Base-by-base conservation (phyloP, 2,888 invertebrate genomes). In the Lithophane socia region DNA sequence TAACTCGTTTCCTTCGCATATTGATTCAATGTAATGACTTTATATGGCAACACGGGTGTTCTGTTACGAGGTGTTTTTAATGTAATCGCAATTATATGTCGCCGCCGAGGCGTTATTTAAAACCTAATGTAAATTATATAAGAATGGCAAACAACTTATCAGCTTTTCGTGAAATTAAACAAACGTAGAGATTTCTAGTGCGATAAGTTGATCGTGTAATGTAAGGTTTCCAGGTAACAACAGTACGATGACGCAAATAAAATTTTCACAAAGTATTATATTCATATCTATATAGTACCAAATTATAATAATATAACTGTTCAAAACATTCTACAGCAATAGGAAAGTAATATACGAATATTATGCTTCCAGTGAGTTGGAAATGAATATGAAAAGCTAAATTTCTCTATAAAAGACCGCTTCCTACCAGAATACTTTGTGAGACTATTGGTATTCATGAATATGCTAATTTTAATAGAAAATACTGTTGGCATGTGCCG, bases 91-190 rank as follows among this genome's bases (percentile, higher is more conserved):
- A 85, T 84, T 79, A 80, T 77, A 77, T 85, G 89, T 88, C 90
- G 89, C 88, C 89, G 84, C 65, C 52, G 70, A 77, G 88, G 81
- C 87, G 87, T 85, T 84, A 87, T 83, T 86, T 87, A 86, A 89
- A 90, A 84, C 88, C 89, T 74, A 86, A 82, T 88, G 88, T 88
- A 92, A 91, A 91, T 88, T 84, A 88, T 76, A 88, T 77, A 86
- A 87, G 86, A 90, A 90, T 87, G 79, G 87, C 87, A 89, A 89
- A 86, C 71, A 61, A 80, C 89, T 91, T 91, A 92, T 92, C 91
- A 91, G 88, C 70, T 83, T 88, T 89, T 90, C 82, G 89, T 87
- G 78, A 84, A 85, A 86, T 82, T 84, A 91, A 91, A 90, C 88
- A 90, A 87, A 88, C 77, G 84, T 86, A 72, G 75, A 87, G 85